Base-by-base conservation (phyloP, 1,140 invertebrate genomes). In the Notospermus geniculatus region DNA sequence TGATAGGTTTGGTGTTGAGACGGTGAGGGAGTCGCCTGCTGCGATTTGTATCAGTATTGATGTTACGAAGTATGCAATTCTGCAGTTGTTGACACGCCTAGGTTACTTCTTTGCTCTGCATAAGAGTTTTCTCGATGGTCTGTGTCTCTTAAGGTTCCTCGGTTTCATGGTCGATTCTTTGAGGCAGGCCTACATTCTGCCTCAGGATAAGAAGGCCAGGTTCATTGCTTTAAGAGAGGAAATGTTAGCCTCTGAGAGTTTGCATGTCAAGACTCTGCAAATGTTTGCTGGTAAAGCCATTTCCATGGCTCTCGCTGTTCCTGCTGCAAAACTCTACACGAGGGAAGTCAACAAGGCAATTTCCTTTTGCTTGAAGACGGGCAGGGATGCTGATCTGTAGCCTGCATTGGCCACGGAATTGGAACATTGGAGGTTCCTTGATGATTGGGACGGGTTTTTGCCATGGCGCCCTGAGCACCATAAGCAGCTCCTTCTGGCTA, bases 81-180 rank as follows among this genome's bases (percentile, higher is more conserved):
- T 36, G 4, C 5, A 36, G n/a, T 19, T 50, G 25, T n/a, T 50
- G 5, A 50, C 46, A 5, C 5, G 46, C 5, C 46, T 50, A 7
- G 46, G 46, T n/a, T 50, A 50, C n/a, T 61, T 50, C 45, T 32
- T 29, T 63, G 1, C 39, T n/a, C 25, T 60, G 15, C 27, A 22
- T 0, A 60, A 66, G 36, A 56, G 61, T 58, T 17, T 32, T 41
- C 59, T 65, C 32, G 32, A 30, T 2, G 56, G 60, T 52, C 39
- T 46, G 9, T 32, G 17, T 22, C 15, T 36, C 13, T 9, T 61
- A 15, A 57, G 54, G 22, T 60, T 46, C 29, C 29, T 67, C 15
- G 66, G 62, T 17, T 64, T 64, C 27, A 52, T 61, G 19, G 50
- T 63, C 36, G 57, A 66, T 36, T 60, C 65, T 0, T 46, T 60